These are phyloP conservation scores for Balaenoptera acutorostrata DNA, from an alignment of 2,113 vertebrate species.

Conservation along the genomic window DNA sequence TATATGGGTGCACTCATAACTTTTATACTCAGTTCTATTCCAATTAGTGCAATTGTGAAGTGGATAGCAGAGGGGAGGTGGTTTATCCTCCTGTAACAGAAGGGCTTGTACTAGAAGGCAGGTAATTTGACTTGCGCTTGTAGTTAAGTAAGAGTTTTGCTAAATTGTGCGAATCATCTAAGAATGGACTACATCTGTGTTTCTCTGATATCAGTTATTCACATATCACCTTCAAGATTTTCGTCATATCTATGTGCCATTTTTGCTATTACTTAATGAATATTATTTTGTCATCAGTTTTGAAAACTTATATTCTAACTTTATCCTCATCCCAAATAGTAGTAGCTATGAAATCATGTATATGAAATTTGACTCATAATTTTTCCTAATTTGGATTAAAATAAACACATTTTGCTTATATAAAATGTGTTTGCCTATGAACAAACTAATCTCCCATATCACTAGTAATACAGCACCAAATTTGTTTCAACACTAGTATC, in stretches of 20 bases:
- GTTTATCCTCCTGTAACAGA: not conserved
- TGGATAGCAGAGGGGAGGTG: not conserved
- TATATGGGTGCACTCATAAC: not conserved
- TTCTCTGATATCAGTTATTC: not conserved
- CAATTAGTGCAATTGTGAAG: not conserved
- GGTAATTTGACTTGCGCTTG: not conserved
- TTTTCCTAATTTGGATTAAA: not conserved
- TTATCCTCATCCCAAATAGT: not conserved
- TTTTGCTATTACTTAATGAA: not conserved
- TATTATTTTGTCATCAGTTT: not conserved
- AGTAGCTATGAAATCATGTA: not conserved
- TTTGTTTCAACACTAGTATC: not conserved
- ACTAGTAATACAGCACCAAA: not conserved
- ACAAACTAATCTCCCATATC: not conserved
- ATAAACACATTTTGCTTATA: not conserved
- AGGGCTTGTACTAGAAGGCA: not conserved
- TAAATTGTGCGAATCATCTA: not conserved
- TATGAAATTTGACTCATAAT: not conserved
- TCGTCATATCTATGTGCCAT: not conserved
- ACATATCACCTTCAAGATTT: not conserved
- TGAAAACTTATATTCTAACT: not conserved
- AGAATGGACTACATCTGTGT: not conserved
- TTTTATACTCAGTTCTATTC: not conserved
- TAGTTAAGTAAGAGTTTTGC: not conserved
- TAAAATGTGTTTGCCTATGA: not conserved